Base-by-base conservation (phyloP, 2,888 invertebrate species). In the Hypselothyrea guttata region DNA sequence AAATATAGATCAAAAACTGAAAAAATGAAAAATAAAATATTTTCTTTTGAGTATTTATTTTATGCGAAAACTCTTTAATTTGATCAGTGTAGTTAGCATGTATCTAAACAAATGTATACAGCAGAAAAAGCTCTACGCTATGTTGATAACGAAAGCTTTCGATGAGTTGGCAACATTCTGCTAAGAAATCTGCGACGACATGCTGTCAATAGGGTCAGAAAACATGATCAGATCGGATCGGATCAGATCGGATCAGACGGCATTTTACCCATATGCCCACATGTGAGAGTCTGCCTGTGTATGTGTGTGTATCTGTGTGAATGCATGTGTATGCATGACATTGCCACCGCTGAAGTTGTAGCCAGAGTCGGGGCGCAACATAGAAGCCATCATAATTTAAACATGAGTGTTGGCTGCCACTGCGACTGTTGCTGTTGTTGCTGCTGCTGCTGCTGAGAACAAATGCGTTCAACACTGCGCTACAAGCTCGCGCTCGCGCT, bases 351-450 rank as follows among this genome's bases (percentile, higher is more conserved):
- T 37, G 51, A 0, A 34, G 41, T 42, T 30, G 40, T 4, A 28
- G 35, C 37, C 27, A 35, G 7, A 30, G 31, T 48, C 48, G 63
- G 64, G 72, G 69, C 77, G 59, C 79, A 83, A 85, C 58, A 69
- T 82, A 82, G 81, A 85, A 86, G 86, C 86, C 84, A 81, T 85
- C 86, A 85, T 85, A 86, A 85, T 84, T 85, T 81, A 73, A 85
- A 81, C 84, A 86, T 85, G 84, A 85, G 81, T 86, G 84, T 73
- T 75, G 81, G 56, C 56, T 83, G 81, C 81, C 86, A 79, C 85
- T 75, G 84, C 76, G 64, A 76, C 66, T 55, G 71, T 41, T 49
- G 52, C 49, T 60, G 52, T 35, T 41, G 55, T 35, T 61, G 53
- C 59, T 56, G 75, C 51, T 57, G 52, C 44, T 59, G 47, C 33